Percentiles rank a stretch among this genome's conserved stretches.
These are phyloP conservation scores for Falco rusticolus DNA, from an alignment of 2,797 vertebrate species.

Conservation along the genomic window DNA sequence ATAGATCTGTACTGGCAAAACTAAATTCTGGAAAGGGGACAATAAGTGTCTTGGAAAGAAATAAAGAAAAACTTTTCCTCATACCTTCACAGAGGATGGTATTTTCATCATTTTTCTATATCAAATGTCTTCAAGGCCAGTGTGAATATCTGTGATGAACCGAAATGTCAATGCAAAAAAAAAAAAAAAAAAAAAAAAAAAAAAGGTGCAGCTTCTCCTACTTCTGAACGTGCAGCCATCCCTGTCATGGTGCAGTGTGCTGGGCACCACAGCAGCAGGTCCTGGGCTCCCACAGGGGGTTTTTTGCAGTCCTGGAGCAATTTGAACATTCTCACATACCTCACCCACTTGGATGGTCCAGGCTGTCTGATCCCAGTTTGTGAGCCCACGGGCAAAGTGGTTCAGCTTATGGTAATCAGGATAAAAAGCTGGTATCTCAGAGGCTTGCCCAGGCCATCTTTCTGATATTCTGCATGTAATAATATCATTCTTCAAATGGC, in stretches of 20 bases:
- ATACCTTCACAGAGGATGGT: not conserved
- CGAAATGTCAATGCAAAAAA: not conserved
- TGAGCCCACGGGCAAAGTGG: not conserved
- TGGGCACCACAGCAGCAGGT: not conserved
- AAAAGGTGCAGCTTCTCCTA: not conserved
- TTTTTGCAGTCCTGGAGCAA: not conserved
- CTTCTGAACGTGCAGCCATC: not conserved
- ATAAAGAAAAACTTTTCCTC: not conserved
- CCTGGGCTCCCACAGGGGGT: not conserved
- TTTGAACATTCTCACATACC: not conserved
- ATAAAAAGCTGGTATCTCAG: not conserved
- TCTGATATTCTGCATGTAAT: not conserved
- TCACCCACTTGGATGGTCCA: not conserved
- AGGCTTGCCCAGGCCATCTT: not conserved
- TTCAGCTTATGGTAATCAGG: not conserved
- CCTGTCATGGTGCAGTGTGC: not conserved
- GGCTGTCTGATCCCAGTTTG: not conserved
- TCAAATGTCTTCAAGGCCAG: not conserved
- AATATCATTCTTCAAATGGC: not conserved
- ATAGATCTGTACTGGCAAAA: not conserved
- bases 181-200: not conserved
- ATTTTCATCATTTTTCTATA: not conserved
- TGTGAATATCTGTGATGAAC: not conserved
- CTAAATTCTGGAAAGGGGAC: not conserved
- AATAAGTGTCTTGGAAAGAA: not conserved